A percentile compares a stretch with the other conserved stretches of the same genome.
Evolutionary conservation across 2,113 vertebrate genomes (phyloP).

Genomic region (Alligator mississippiensis): DNA sequence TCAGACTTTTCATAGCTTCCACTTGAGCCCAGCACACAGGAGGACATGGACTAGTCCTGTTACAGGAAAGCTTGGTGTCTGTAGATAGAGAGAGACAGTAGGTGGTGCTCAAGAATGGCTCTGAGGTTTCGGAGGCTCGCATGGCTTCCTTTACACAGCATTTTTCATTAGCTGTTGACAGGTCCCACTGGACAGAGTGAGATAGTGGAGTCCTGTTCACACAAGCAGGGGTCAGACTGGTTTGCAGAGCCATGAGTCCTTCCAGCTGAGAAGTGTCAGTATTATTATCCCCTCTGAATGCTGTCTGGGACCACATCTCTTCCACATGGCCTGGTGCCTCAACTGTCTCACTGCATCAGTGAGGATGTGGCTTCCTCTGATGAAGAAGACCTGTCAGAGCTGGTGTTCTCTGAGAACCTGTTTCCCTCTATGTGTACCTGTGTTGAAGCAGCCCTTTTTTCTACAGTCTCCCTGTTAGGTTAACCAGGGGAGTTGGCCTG

Average conservation of each 20-base stretch:
- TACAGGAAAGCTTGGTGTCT: background rate
- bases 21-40: background rate
- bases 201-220: background rate
- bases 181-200: background rate
- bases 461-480: too few relatives aligned
- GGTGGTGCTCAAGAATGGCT: background rate
- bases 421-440: too few relatives aligned
- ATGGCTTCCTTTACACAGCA: background rate
- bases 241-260: rapidly evolving
- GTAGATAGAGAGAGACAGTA: background rate
- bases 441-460: too few relatives aligned
- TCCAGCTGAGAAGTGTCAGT: background rate
- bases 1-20: background rate
- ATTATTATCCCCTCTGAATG: background rate
- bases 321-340: background rate
- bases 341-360: background rate
- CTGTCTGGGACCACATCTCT: background rate
- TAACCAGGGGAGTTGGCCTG: too few relatives aligned
- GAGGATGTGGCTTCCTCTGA: background rate
- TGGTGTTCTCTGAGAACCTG: too few relatives aligned
- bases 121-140: background rate
- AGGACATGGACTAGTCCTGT: background rate
- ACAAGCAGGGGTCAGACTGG: background rate
- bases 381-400: background rate
- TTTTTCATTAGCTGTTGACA: background rate